A percentile compares a stretch with the other conserved stretches of the same genome.
Conservation (phyloP, 37 sponge, comb jelly and placozoan genomes). For the Dysidea cf. avara region DNA sequence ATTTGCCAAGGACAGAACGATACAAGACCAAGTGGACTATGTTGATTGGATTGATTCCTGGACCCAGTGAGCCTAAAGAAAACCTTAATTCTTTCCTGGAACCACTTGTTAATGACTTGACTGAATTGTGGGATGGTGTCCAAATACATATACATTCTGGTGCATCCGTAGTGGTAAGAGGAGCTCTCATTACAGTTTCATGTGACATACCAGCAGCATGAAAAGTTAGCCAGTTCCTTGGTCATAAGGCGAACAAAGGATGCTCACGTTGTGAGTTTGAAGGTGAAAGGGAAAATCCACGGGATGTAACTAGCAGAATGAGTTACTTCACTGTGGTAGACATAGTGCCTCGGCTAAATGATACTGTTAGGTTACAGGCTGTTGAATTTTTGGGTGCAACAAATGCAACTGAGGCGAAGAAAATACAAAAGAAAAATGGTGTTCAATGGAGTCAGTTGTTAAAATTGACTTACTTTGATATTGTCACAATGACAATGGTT, state of each 20-base stretch:
- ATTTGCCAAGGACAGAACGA: neutral
- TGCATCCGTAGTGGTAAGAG: no score
- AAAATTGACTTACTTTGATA: neutral
- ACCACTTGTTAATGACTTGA: neutral
- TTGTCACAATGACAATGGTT: neutral
- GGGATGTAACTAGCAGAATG: neutral
- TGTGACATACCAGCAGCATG: neutral
- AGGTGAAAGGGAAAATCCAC: neutral
- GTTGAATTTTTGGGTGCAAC: no score
- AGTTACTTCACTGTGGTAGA: conserved; percentile 1
- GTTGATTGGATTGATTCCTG: conserved; percentile 1
- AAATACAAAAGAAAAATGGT: no score
- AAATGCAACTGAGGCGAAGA: no score
- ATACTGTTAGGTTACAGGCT: neutral
- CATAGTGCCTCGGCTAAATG: neutral
- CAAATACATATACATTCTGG: neutral
- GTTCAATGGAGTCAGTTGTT: no score
- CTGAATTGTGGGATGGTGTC: neutral
- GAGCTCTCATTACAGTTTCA: conserved; percentile 1
- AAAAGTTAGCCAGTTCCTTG: neutral
- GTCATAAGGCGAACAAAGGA: neutral
- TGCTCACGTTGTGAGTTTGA: no score
- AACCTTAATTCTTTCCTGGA: neutral
- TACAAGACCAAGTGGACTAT: conserved; percentile 4
- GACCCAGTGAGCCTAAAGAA: conserved; percentile 1